These are phyloP conservation scores for Chloroclysta siterata DNA, from an alignment of 2,888 invertebrate species.

Conservation along the genomic window DNA sequence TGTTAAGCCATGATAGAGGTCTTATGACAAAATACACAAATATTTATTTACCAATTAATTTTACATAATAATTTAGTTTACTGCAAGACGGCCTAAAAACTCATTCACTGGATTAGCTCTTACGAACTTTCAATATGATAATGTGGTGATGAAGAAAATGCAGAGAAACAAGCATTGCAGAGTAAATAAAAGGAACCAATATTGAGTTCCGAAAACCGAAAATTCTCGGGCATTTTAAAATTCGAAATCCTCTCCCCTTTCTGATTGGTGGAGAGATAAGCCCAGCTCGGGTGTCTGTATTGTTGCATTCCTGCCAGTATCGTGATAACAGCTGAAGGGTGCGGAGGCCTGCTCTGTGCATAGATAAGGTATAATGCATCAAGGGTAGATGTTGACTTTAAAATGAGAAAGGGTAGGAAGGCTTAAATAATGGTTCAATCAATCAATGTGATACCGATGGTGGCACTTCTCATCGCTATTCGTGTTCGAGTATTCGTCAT, in stretches of 20 bases:
- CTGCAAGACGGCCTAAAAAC: too few species aligned
- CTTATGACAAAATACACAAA: too few species aligned
- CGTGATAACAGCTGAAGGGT: slow-evolving; percentile 74
- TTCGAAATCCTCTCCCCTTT: slow-evolving; percentile 54
- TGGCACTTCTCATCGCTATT: neutral
- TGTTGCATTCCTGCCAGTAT: slow-evolving; percentile 79
- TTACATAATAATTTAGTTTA: too few species aligned
- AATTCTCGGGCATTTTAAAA: slow-evolving; percentile 43
- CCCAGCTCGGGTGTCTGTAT: slow-evolving; percentile 62
- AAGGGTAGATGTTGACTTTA: slow-evolving; percentile 70
- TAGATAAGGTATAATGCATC: slow-evolving; percentile 72
- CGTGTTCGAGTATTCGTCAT: too few species aligned
- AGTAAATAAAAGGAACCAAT: too few species aligned
- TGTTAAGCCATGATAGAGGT: too few species aligned
- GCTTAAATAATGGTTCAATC: slow-evolving; percentile 60
- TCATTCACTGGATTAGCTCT: too few species aligned
- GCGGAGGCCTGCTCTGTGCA: slow-evolving; percentile 68
- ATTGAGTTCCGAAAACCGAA: neutral
- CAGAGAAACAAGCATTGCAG: too few species aligned
- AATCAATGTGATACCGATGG: slow-evolving; percentile 14
- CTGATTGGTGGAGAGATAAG: slow-evolving; percentile 74
- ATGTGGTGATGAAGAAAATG: too few species aligned
- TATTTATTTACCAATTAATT: too few species aligned
- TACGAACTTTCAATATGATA: too few species aligned
- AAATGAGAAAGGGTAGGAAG: slow-evolving; percentile 57